Evolutionary conservation across 2,113 vertebrate genomes (phyloP).

Genomic region (Calyptommatus sinebrachiatus): DNA sequence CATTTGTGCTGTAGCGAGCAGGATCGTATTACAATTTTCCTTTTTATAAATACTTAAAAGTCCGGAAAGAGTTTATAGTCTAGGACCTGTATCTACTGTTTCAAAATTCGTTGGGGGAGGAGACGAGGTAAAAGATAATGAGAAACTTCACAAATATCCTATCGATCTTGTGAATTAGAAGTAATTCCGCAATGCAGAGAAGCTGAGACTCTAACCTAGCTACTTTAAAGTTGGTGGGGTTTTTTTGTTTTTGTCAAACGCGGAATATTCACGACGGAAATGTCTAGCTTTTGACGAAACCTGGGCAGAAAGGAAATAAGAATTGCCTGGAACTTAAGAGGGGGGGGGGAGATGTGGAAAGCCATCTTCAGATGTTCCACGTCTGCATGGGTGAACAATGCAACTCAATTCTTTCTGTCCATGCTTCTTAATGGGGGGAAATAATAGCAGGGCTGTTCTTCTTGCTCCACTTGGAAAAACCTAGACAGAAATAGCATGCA

Average conservation of each 20-base stretch:
- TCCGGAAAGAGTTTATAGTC: conserved; percentile 47
- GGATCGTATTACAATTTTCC: conserved; percentile 68
- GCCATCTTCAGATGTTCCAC: background rate
- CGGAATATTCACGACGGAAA: conserved; percentile 47
- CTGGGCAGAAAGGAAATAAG: conserved; percentile 23
- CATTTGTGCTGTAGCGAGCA: conserved; percentile 30
- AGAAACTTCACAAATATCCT: conserved; percentile 44
- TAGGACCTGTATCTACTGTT: background rate
- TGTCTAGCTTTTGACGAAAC: conserved; percentile 42
- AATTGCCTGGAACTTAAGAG: conserved; percentile 49
- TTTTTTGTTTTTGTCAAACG: conserved; percentile 50
- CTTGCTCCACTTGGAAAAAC: conserved; percentile 2
- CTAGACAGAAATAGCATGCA: background rate
- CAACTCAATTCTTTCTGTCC: conserved; percentile 6
- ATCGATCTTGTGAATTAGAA: conserved; percentile 68
- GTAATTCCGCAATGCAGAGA: conserved; percentile 78
- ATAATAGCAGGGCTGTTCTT: background rate
- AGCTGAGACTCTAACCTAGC: conserved; percentile 52
- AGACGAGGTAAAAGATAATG: conserved; percentile 38
- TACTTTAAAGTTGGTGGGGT: conserved; percentile 59
- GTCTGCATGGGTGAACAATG: conserved; percentile 29
- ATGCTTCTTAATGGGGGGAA: background rate
- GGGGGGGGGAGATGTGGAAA: conserved; percentile 19
- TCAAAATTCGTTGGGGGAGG: conserved; percentile 27
- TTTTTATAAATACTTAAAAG: conserved; percentile 51